Evolutionary conservation across 2,113 vertebrate species (phyloP), one percentile per base, ranked within the genome.

Genomic region (Gallinago undulata): DNA sequence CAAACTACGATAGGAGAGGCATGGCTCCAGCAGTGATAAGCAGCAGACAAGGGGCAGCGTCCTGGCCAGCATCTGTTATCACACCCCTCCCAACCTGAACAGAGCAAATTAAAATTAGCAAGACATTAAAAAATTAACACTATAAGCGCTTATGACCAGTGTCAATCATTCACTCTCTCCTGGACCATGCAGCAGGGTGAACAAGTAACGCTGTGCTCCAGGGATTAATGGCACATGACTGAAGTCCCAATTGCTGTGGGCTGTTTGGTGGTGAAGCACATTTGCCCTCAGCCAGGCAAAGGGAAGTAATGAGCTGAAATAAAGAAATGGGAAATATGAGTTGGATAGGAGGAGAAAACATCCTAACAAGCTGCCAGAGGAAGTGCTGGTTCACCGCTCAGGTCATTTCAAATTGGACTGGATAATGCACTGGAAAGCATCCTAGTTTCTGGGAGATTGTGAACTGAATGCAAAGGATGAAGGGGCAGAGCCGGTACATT

Each of bases 181-280:
- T 57, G 79, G 73, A 94, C 87, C 89, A 83, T 72, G 89, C 59
- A 94, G 47, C 41, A 91, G 67, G 74, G 56, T 69, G 84, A 95
- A 94, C 93, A 96, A 96, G 89, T 48, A 94, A 59, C 28, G 25
- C 43, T 74, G n/a, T 80, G 56, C 93, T 89, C 81, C 63, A 75
- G 86, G 74, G 82, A 95, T 95, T 96, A 96, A 96, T 94, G 94
- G 82, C 43, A 94, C 95, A 96, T 94, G 89, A 95, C 95, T 89
- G 67, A 92, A 93, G 70, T 66, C 59, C 43, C 79, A 69, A 76
- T 74, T 76, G 89, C 90, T 88, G 84, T 69, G 89, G 90, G 84
- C 93, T 94, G 37, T 89, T 94, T 53, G 88, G 56, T 75, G 70
- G 74, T 66, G 27, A 93, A 94, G 67, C 90, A 66, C 59, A 96